phyloP scores from a whole-genome alignment of 2,888 invertebrate species.

The Mesorhabditis belari region DNA sequence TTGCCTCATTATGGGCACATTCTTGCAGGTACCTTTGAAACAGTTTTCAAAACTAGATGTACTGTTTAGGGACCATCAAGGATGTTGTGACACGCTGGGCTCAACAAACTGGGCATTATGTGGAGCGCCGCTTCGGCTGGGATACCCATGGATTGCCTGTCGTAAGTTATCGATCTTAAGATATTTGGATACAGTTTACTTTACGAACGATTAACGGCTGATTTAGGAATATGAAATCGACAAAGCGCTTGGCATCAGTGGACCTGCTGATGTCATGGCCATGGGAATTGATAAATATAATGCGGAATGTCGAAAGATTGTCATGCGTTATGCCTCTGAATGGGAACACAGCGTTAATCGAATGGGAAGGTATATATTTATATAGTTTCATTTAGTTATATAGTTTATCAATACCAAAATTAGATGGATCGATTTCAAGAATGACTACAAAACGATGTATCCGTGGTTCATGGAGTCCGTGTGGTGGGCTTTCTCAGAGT shows the following conservation, averaged over 20 bases:
- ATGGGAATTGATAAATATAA: conserved; percentile 96
- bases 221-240: conserved; percentile 66
- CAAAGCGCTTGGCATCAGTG: conserved; percentile 74
- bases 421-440: conserved; percentile 91
- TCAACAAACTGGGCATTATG: conserved; percentile 79
- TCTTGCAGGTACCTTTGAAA: conserved; percentile 81
- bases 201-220: no score
- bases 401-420: neutral
- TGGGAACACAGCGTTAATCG: conserved; percentile 66
- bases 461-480: conserved; percentile 98
- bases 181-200: no score
- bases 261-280: conserved; percentile 88
- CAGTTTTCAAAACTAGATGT: no score
- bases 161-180: conserved; percentile 52
- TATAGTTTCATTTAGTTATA: neutral
- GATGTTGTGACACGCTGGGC: conserved; percentile 95
- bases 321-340: conserved; percentile 84
- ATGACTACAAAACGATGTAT: conserved; percentile 97
- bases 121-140: conserved; percentile 89
- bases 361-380: conserved; percentile 3
- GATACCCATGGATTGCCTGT: conserved; percentile 97
- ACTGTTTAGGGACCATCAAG: conserved; percentile 24
- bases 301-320: conserved; percentile 88
- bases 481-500: conserved; percentile 97
- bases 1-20: conserved; percentile 98